phyloP scores from a whole-genome alignment of 2,888 invertebrate species.

The Synergus umbraculus region DNA sequence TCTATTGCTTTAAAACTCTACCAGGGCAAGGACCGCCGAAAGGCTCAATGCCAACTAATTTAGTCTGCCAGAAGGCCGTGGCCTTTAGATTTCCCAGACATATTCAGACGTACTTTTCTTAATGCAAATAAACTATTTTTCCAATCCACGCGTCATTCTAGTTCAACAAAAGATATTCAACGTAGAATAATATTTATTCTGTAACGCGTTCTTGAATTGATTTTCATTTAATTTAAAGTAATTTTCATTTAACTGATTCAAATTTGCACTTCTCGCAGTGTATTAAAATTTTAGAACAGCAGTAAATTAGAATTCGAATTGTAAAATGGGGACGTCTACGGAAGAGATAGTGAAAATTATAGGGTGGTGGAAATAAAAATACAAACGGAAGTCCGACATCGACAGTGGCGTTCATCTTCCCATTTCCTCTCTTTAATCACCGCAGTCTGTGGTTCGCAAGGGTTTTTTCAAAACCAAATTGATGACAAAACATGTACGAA shows the following conservation, averaged over 20 bases:
- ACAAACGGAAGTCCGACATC: conserved; percentile 21
- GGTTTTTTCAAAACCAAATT: conserved; percentile 8
- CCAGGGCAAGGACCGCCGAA: conserved; percentile 37
- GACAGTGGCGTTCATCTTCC: conserved; percentile 15
- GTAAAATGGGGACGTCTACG: conserved; percentile 5
- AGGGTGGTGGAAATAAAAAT: conserved; percentile 22
- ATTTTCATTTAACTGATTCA: neutral
- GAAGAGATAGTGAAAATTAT: conserved; percentile 34
- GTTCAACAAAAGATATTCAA: neutral
- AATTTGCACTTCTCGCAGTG: neutral
- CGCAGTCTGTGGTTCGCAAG: neutral
- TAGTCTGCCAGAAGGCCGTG: neutral
- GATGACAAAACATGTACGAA: neutral
- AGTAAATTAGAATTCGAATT: conserved; percentile 14
- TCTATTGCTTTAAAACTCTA: neutral
- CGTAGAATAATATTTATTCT: neutral
- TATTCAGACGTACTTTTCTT: neutral
- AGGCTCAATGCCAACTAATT: conserved; percentile 39
- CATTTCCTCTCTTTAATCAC: conserved; percentile 24
- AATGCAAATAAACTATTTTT: neutral
- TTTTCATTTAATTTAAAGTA: neutral
- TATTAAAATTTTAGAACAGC: neutral
- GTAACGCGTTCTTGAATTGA: neutral
- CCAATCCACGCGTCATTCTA: neutral
- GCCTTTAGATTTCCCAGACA: conserved; percentile 26